Percentiles rank a stretch among this genome's conserved stretches.
Evolutionary conservation across 2,113 vertebrate genomes (phyloP).

Genomic region (Nanorana parkeri): DNA sequence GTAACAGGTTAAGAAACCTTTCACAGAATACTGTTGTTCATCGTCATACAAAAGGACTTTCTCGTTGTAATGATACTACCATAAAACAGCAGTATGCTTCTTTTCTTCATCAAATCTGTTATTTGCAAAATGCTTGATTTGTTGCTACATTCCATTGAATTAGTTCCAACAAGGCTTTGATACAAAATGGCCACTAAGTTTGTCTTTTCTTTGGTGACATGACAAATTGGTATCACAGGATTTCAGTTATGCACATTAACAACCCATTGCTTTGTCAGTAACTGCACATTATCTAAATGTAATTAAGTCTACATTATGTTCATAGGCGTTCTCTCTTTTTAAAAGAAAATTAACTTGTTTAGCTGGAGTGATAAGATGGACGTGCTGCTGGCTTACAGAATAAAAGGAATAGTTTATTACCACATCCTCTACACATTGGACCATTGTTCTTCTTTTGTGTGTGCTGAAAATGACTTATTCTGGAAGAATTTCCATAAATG

Average conservation of each 20-base stretch:
- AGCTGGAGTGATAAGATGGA: background rate
- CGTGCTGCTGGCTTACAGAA: background rate
- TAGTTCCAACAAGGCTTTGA: too few species aligned
- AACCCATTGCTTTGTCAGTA: background rate
- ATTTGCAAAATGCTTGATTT: too few species aligned
- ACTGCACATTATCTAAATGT: background rate
- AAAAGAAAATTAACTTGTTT: background rate
- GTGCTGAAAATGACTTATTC: background rate
- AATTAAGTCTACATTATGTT: background rate
- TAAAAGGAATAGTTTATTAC: conserved; percentile 1
- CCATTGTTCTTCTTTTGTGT: background rate
- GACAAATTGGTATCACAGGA: too few species aligned
- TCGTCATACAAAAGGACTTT: too few species aligned
- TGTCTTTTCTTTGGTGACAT: too few species aligned
- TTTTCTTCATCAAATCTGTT: too few species aligned
- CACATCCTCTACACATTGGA: background rate
- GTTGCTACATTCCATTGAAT: too few species aligned
- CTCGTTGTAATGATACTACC: too few species aligned
- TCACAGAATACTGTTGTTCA: too few species aligned
- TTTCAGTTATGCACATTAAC: background rate
- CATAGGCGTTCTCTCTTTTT: background rate
- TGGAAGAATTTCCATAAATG: background rate
- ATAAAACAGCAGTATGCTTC: too few species aligned
- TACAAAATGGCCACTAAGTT: too few species aligned
- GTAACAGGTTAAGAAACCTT: too few species aligned